phyloP scores from a whole-genome alignment of 2,797 vertebrate genomes.

The Sebastolobus alascanus region DNA sequence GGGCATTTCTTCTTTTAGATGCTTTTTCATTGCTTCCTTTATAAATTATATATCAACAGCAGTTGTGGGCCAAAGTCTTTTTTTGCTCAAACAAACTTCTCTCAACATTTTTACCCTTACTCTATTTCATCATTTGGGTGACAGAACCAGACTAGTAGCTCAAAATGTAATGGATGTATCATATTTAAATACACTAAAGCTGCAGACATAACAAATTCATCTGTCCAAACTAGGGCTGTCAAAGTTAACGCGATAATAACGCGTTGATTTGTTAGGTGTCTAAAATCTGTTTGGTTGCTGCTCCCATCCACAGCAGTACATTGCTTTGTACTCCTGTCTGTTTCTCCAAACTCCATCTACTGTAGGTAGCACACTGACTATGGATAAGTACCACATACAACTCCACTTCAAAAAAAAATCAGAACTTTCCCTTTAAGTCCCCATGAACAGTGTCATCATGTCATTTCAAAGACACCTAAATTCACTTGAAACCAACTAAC shows the following conservation, averaged over 20 bases:
- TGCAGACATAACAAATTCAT: background rate
- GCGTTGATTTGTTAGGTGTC: rapidly evolving
- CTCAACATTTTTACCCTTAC: background rate
- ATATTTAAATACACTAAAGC: background rate
- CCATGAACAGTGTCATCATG: background rate
- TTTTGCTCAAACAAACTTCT: background rate
- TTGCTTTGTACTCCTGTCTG: background rate
- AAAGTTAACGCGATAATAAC: no score
- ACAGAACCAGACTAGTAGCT: background rate
- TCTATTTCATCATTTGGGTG: background rate
- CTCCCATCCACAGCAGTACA: background rate
- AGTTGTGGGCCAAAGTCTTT: background rate
- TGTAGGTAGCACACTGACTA: background rate
- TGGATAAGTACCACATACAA: no score
- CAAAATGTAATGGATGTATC: background rate
- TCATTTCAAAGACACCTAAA: slow-evolving; percentile 30
- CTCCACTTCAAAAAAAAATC: background rate
- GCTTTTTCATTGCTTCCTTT: background rate
- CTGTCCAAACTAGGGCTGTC: background rate
- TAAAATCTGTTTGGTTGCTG: rapidly evolving
- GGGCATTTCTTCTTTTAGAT: no score
- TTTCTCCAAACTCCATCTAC: background rate
- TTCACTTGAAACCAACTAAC: slow-evolving; percentile 19
- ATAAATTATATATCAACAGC: background rate
- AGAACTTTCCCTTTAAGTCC: background rate